Base-by-base conservation (phyloP, 2,113 vertebrate genomes). In the Notechis scutatus region DNA sequence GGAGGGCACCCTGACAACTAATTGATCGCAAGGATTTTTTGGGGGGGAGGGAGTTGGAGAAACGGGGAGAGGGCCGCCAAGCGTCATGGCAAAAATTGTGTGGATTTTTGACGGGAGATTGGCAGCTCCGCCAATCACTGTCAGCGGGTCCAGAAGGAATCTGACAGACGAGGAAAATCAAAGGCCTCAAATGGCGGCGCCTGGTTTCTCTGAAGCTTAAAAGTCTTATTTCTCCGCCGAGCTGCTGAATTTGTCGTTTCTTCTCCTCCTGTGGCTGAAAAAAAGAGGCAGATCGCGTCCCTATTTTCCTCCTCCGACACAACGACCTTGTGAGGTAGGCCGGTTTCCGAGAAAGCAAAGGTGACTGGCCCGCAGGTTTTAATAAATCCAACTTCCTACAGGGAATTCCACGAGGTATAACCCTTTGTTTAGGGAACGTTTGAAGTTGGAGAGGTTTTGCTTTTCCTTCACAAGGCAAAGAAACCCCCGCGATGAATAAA, bases 1-100 rank as follows among this genome's bases (percentile, higher is more conserved):
- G 45, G 3, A 4, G 45, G 45, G 45, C 18, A 59, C 2, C 6
- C 29, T 61, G 56, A 50, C 6, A 20, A 85, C 55, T 11, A 45
- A 86, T 11, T 56, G 74, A 91, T 54, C 9, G 1, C 20, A 3
- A 42, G 34, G 24, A 6, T 18, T 50, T 12, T 47, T 47, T 1
- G 39, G 14, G 12, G 1, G 2, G 14, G 11, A n/a, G 69, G 14
- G 69, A 10, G 20, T 6, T 57, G 56, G 59, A 26, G 24, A 61
- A 61, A 26, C 1, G 24, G 24, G 3, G 9, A 61, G 5, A 34
- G 1, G 69, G 5, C n/a, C 2, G 15, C 69, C n/a, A 74, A 74
- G 5, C 29, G 2, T 34, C 5, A 20, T 0, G 1, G 29, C 29
- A 1, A 26, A 26, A 61, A 9, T 26, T 1, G 11, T 0, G 11